Conservation (phyloP, 2,797 vertebrate genomes). For the Lycodopsis pacificus region DNA sequence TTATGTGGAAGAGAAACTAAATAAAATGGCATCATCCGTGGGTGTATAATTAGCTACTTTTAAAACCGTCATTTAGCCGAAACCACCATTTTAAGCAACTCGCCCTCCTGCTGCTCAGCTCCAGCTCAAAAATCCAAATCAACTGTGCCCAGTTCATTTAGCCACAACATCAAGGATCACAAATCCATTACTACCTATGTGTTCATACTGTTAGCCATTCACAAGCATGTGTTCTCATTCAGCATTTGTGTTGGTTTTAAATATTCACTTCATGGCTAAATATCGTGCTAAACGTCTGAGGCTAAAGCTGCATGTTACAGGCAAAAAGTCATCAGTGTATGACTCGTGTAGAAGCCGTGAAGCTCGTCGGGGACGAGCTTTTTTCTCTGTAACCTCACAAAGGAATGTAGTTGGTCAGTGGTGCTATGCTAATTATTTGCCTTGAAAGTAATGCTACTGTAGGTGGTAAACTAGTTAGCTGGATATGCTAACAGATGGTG, state of each 20-base stretch:
- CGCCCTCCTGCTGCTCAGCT: background rate
- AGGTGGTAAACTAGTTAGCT: background rate
- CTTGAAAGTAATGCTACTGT: background rate
- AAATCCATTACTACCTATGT: background rate
- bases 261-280: background rate
- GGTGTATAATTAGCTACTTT: background rate
- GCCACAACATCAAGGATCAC: background rate
- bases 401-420: background rate
- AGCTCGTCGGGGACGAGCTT: background rate
- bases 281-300: background rate
- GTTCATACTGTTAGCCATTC: background rate
- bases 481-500: background rate
- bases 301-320: background rate
- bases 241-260: background rate
- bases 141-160: background rate
- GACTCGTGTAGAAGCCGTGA: background rate
- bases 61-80: conserved; percentile 2
- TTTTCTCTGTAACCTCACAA: background rate
- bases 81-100: background rate
- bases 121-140: too few species aligned
- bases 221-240: background rate
- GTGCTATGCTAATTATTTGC: background rate
- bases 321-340: background rate
- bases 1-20: background rate
- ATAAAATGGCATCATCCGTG: background rate